Base-by-base conservation (phyloP, 2,797 vertebrate genomes). In the Anisognathus igniventris region DNA sequence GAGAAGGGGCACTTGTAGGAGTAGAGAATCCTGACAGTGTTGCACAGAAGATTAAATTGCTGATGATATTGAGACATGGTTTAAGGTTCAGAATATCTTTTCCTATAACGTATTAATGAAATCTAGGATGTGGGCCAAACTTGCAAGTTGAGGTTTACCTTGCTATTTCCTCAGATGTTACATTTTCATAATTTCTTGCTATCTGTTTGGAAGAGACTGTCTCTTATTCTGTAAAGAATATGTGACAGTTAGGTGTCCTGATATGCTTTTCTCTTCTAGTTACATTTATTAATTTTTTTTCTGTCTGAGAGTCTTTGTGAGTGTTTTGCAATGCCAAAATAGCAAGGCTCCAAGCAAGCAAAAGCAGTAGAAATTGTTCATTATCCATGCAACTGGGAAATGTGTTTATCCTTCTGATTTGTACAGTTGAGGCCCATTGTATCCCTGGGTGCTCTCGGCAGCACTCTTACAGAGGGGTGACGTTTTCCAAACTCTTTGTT, bases 381-480 rank as follows among this genome's bases (percentile, higher is more conserved):
- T 67, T 1, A 2, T 57, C 31, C 0, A 0, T 56, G n/a, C 9
- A 11, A 2, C 24, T 37, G 68, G 62, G 50, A 61, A 40, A 44
- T 22, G 10, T 30, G 5, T 83, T 83, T 73, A 39, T 50, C 37
- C 9, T 67, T 90, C 25, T 62, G 14, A 51, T 37, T 37, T 66
- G 27, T 58, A 12, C 24, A 66, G 22, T 19, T 4, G 3, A 75
- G 70, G 30, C 24, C 44, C 15, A 2, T 25, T 0, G 0, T 54
- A 18, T 33, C 0, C 0, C 31, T 17, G 14, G 11, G 22, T 45
- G 27, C 35, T 60, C 58, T 71, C 0, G 0, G 31, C 54, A 78
- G 40, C 30, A 6, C 57, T 65, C 47, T 61, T 35, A 40, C 20
- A 14, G 12, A 16, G 25, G 33, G 2, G 4, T n/a, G 39, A 62